Conservation (phyloP, 2,113 vertebrate genomes). For the Chloebia gouldiae region DNA sequence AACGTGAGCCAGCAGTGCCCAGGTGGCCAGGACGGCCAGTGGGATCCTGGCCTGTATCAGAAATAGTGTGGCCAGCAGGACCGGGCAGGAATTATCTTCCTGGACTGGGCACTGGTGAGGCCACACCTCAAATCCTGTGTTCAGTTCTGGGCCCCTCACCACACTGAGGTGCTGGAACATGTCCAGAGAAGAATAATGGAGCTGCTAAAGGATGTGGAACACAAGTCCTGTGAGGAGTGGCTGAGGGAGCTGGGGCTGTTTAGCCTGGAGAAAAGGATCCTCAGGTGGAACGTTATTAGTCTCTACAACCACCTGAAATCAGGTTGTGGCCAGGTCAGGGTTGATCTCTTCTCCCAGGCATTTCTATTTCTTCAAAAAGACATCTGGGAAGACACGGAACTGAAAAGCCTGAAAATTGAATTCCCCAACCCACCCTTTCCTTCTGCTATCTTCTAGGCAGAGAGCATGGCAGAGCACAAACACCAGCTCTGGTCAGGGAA, state of each 20-base stretch:
- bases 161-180: fast-evolving
- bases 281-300: background rate
- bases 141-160: background rate
- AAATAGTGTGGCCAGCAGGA: background rate
- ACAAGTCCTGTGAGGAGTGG: background rate
- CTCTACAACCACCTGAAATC: background rate
- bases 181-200: background rate
- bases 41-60: background rate
- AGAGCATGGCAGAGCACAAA: background rate
- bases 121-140: fast-evolving
- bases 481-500: background rate
- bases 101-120: fast-evolving
- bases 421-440: background rate
- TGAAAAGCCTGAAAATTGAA: background rate
- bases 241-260: background rate
- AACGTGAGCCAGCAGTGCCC: background rate
- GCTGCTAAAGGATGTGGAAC: background rate
- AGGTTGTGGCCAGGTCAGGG: background rate
- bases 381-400: background rate
- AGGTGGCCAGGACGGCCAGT: background rate
- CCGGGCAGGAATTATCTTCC: background rate
- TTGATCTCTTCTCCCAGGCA: background rate
- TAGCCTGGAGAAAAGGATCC: background rate
- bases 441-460: background rate
- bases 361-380: background rate